phyloP scores from a whole-genome alignment of 2,888 invertebrate species.

The Malacosoma neustria region DNA sequence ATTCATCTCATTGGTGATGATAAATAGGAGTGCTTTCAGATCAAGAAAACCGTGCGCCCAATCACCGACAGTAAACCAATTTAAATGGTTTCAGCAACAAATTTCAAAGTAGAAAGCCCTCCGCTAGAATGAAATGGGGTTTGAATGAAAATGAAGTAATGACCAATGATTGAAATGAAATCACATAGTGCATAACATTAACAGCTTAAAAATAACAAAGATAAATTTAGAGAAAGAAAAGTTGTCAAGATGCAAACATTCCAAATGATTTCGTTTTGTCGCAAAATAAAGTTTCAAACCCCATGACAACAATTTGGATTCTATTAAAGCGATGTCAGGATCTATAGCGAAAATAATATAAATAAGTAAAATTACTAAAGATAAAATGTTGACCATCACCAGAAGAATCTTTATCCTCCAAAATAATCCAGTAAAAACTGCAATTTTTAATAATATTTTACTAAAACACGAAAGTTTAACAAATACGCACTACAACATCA shows the following conservation, averaged over 20 bases:
- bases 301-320: constrained; percentile 57
- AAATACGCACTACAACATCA: too few relatives aligned
- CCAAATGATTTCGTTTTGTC: constrained; percentile 52
- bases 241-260: constrained; percentile 76
- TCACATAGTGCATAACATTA: constrained; percentile 47
- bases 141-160: constrained; percentile 57
- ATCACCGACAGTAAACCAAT: constrained; percentile 43
- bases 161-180: constrained; percentile 35
- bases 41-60: constrained; percentile 63
- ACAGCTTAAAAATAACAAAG: constrained; percentile 42
- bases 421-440: neutral
- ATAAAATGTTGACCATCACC: constrained; percentile 7
- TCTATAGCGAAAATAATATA: constrained; percentile 27
- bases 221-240: constrained; percentile 52
- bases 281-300: constrained; percentile 70
- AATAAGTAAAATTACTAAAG: constrained; percentile 18
- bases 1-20: constrained; percentile 52
- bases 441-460: too few relatives aligned
- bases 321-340: constrained; percentile 44
- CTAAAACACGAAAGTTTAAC: too few relatives aligned
- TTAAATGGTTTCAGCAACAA: constrained; percentile 2
- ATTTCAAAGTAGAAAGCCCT: constrained; percentile 47
- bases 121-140: constrained; percentile 70
- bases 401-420: neutral
- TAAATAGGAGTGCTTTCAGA: constrained; percentile 62